Conservation (phyloP, 2,888 invertebrate genomes). For the Imbricaverruca yamaguchii region DNA sequence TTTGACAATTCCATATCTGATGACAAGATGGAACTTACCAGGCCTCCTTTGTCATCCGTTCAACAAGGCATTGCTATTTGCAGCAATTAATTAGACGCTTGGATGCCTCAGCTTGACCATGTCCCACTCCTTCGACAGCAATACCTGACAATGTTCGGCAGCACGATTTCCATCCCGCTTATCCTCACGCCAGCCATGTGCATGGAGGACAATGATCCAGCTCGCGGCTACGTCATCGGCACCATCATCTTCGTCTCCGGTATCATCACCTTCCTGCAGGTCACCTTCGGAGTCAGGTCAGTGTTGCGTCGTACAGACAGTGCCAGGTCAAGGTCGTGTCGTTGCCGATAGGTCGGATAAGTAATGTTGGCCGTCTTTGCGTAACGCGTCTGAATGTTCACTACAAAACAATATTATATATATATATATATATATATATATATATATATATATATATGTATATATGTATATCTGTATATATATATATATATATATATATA, state of each 20-base stretch:
- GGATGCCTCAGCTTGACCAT: not conserved
- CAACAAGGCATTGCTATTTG: not conserved
- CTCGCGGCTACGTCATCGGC: slow-evolving; percentile 65
- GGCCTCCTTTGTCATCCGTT: too few relatives aligned
- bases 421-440: too few relatives aligned
- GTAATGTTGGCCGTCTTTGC: too few relatives aligned
- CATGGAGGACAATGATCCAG: slow-evolving; percentile 56
- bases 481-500: too few relatives aligned
- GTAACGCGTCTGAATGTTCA: too few relatives aligned
- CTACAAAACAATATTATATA: too few relatives aligned
- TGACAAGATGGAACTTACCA: too few relatives aligned
- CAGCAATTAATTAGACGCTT: not conserved
- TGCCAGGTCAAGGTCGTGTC: too few relatives aligned
- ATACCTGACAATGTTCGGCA: slow-evolving; percentile 36
- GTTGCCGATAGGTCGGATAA: not conserved
- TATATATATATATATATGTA: too few relatives aligned
- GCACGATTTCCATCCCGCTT: slow-evolving; percentile 35
- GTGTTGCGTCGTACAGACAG: not conserved
- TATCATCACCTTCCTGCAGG: slow-evolving; percentile 64
- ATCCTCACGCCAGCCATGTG: slow-evolving; percentile 35
- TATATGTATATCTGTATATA: too few relatives aligned
- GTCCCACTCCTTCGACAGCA: slow-evolving; percentile 31
- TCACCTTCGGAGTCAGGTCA: slow-evolving; percentile 62
- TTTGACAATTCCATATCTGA: too few relatives aligned
- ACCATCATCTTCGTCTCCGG: slow-evolving; percentile 77